Base-by-base conservation (phyloP, 2,888 invertebrate genomes). In the Hemistola chrysoprasaria region DNA sequence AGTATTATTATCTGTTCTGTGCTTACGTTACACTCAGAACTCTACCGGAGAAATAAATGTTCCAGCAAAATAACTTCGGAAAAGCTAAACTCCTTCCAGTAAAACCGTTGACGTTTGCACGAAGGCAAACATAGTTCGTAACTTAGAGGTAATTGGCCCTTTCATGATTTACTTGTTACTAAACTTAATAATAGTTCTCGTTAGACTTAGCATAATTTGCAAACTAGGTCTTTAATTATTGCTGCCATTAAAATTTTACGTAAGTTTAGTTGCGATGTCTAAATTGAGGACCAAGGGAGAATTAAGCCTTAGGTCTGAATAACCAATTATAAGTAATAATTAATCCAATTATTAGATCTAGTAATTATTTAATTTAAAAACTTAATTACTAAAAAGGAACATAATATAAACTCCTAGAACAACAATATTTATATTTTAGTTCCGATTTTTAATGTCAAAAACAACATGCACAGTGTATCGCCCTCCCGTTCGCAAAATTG, bases 61-160 rank as follows among this genome's bases (percentile, higher is more conserved):
- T 40, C 38, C 45, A 37, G 38, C 31, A 39, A 52, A 49, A 42
- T 38, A 44, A 49, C 47, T 47, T 42, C 8, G 24, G 35, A 41
- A 47, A 47, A 33, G 41, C 40, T n/a, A 28, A 31, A 36, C 8
- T 40, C 34, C 27, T 36, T 51, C 56, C 40, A 58, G 53, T 60
- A 47, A 41, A 26, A 47, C 26, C 38, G 42, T 45, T 49, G 48
- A 53, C 53, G 49, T 43, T 47, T 40, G 50, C 53, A 56, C 51
- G 54, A 51, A 50, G 4, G 44, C 35, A 50, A 61, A 56, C 50
- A 56, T 45, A 54, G 52, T 53, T 50, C 39, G 37, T 50, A 51
- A 56, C 50, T 43, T 29, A 31, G 35, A 49, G 56, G 56, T 62
- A 53, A 55, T 45, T 56, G 56, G 58, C 52, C 59, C 52, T 51